Base-by-base conservation (phyloP, 2,113 vertebrate species). In the Dicrurus megarhynchus region DNA sequence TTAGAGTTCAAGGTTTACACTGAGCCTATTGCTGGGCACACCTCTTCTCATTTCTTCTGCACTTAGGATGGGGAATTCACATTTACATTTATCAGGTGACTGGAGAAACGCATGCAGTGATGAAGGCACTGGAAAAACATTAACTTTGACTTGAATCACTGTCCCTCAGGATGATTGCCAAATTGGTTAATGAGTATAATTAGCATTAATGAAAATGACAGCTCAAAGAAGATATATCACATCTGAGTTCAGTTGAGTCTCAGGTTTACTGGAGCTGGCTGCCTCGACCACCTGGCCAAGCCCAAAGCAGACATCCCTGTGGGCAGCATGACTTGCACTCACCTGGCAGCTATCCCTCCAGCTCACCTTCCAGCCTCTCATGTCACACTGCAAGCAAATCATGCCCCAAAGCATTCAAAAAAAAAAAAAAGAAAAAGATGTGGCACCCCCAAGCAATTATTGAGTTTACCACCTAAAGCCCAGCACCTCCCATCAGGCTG, bases 121-220 rank as follows among this genome's bases (percentile, higher is more conserved):
- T 16, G 26, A 55, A 69, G 23, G 63, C 35, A 61, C n/a, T 16
- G 18, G n/a, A 44, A 82, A 47, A 57, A 20, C 64, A 74, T 47
- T 61, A 77, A 67, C 52, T 87, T 74, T 84, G 33, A 84, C 27
- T 70, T 22, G 47, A 89, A 92, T 35, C 39, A 68, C 41, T 15
- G 10, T 79, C 55, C 74, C 67, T 84, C 56, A 57, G 35, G 44
- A 52, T 79, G 44, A 89, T 2, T 70, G 73, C n/a, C 70, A 87
- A 78, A 90, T 89, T 75, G 28, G 37, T 75, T 94, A 87, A 90
- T 77, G 16, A 80, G 24, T 68, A 81, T 41, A 70, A 90, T 90
- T 56, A 94, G 33, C 73, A 91, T 95, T 89, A 87, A 87, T 87
- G 78, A 90, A 78, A 84, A 75, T 70, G 76, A 67, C 19, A 28